A percentile compares a stretch with the other conserved stretches of the same genome.
These are phyloP conservation scores for Pseudomyrmex concolor DNA, from an alignment of 1,140 invertebrate genomes.

Conservation along the genomic window DNA sequence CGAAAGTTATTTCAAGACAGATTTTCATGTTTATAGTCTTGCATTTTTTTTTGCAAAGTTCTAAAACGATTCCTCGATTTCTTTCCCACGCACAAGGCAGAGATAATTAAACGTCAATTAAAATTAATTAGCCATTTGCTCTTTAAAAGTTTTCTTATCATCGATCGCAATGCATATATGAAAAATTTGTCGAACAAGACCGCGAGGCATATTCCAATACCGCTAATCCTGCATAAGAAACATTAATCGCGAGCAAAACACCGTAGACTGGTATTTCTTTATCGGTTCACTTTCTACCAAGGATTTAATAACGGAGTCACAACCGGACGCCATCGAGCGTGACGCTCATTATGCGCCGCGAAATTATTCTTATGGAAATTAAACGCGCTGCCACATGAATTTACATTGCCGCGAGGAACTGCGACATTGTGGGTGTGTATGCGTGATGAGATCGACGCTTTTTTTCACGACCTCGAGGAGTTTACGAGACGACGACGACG, in stretches of 20 bases:
- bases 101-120: background rate
- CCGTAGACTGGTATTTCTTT: conserved; percentile 53
- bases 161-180: background rate
- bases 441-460: conserved; percentile 25
- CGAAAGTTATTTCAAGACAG: background rate
- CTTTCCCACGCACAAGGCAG: too few relatives aligned
- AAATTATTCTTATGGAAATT: conserved; percentile 69
- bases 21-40: background rate
- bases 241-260: conserved; percentile 52
- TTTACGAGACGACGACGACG: conserved; percentile 48
- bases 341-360: conserved; percentile 66
- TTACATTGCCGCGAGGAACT: conserved; percentile 45
- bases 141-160: background rate
- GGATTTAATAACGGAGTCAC: conserved; percentile 69
- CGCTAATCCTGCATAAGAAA: conserved; percentile 25
- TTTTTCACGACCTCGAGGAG: conserved; percentile 39
- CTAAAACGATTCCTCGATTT: too few relatives aligned
- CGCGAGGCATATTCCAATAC: background rate
- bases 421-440: conserved; percentile 31
- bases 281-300: conserved; percentile 68
- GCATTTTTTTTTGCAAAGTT: too few relatives aligned
- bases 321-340: conserved; percentile 50
- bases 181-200: conserved; percentile 7
- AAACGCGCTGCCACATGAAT: conserved; percentile 43
- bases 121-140: background rate